These are phyloP conservation scores for Nysson spinosus DNA, from an alignment of 2,888 invertebrate species.

Conservation along the genomic window DNA sequence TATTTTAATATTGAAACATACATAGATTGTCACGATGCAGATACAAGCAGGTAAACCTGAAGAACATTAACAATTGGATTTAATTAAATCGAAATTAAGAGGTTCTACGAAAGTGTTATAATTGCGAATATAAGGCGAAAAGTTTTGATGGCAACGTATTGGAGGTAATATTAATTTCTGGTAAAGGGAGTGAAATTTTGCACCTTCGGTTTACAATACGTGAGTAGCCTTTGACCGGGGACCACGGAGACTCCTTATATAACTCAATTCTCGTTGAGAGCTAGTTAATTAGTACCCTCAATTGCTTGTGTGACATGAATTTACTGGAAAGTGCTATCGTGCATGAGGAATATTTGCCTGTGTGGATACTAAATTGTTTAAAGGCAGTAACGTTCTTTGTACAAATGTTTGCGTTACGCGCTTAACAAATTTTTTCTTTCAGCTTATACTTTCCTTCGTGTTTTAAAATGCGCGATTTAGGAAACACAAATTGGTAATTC, in stretches of 20 bases:
- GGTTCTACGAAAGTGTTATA: too few relatives aligned
- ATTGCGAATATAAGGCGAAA: neutral
- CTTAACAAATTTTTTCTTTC: too few relatives aligned
- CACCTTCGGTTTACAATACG: slow-evolving; percentile 46
- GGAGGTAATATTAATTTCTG: slow-evolving; percentile 19
- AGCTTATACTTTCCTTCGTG: too few relatives aligned
- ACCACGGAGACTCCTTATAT: slow-evolving; percentile 43
- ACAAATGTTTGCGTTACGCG: slow-evolving; percentile 23
- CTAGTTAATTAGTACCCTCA: slow-evolving; percentile 56
- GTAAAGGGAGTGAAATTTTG: slow-evolving; percentile 36
- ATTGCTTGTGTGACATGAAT: slow-evolving; percentile 56
- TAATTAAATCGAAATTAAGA: too few relatives aligned
- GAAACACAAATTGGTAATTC: too few relatives aligned
- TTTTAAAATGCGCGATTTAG: too few relatives aligned
- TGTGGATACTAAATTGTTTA: slow-evolving; percentile 41
- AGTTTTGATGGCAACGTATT: neutral
- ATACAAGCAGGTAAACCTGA: too few relatives aligned
- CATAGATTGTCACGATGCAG: too few relatives aligned
- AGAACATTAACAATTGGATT: too few relatives aligned
- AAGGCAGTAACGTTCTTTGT: slow-evolving; percentile 25
- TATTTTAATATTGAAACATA: too few relatives aligned
- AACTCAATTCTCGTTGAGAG: slow-evolving; percentile 58
- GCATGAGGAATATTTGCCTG: slow-evolving; percentile 47
- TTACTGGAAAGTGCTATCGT: slow-evolving; percentile 46
- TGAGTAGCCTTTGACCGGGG: slow-evolving; percentile 47